These are phyloP conservation scores for Oxycera nigricornis DNA, from an alignment of 2,888 invertebrate genomes.

Conservation along the genomic window DNA sequence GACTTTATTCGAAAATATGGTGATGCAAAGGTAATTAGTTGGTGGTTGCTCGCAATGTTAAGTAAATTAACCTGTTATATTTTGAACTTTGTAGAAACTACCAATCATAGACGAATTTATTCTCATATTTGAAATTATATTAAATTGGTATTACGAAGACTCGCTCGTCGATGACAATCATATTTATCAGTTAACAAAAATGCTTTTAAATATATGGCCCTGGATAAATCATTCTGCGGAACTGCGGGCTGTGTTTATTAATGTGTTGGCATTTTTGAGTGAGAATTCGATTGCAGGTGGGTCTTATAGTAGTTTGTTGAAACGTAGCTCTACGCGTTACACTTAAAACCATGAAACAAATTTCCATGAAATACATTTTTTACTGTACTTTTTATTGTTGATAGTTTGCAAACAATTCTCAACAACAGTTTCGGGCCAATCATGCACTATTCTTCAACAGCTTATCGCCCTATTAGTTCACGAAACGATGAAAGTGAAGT, in stretches of 20 bases:
- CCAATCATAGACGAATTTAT: constrained; percentile 54
- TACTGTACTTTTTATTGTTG: not conserved
- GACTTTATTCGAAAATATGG: constrained; percentile 56
- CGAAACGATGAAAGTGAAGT: constrained; percentile 53
- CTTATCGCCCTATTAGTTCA: constrained; percentile 53
- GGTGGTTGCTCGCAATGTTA: not conserved
- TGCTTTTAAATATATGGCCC: constrained; percentile 56
- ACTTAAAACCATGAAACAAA: not conserved
- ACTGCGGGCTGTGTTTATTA: constrained; percentile 53
- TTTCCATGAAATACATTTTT: too few species aligned
- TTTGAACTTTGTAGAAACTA: constrained; percentile 47
- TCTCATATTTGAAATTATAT: constrained; percentile 53
- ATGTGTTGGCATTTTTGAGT: constrained; percentile 54
- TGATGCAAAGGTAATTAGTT: constrained; percentile 50
- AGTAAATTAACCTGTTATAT: too few species aligned
- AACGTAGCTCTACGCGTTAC: too few species aligned
- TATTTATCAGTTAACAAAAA: constrained; percentile 49
- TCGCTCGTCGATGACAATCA: constrained; percentile 52
- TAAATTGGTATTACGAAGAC: constrained; percentile 55
- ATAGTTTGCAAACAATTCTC: constrained; percentile 57
- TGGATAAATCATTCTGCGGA: constrained; percentile 57
- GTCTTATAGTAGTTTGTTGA: not conserved
- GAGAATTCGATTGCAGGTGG: constrained; percentile 55
- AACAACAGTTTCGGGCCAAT: constrained; percentile 49
- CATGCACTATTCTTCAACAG: constrained; percentile 56